Percentiles rank a stretch among this genome's conserved stretches.
Evolutionary conservation across 2,113 vertebrate species (phyloP).

Genomic region (Rhombomys opimus): DNA sequence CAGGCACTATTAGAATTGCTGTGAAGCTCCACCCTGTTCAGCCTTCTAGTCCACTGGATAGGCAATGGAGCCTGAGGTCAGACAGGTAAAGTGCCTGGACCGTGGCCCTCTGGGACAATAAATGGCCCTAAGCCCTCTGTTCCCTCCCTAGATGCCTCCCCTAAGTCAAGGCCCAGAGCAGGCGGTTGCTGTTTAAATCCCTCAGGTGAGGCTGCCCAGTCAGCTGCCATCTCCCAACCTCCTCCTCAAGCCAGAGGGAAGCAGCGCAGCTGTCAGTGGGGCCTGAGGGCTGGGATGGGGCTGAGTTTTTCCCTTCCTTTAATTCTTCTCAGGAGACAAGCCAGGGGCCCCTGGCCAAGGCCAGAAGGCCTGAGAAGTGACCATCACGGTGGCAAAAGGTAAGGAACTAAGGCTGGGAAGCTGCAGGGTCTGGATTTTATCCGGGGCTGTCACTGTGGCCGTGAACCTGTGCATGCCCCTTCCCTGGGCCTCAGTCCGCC

Average conservation of each 20-base stretch:
- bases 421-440: not conserved
- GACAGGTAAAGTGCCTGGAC: not conserved
- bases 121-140: not conserved
- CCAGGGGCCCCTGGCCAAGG: not conserved
- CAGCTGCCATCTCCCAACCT: conserved; percentile 73
- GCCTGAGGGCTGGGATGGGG: not conserved
- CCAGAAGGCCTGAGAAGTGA: not conserved
- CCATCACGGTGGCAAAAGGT: not conserved
- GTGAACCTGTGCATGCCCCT: not conserved
- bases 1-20: not conserved
- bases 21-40: not conserved
- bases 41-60: not conserved
- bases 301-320: not conserved
- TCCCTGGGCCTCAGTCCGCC: not conserved
- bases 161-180: not conserved
- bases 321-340: not conserved
- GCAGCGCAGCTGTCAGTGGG: not conserved
- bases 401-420: not conserved
- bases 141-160: conserved; percentile 15
- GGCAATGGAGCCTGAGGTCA: not conserved
- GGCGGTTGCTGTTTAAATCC: conserved; percentile 72
- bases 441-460: no score
- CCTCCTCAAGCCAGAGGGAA: conserved; percentile 55
- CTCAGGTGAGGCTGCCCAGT: conserved; percentile 76
- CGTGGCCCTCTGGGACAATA: not conserved